Evolutionary conservation across 2,797 vertebrate genomes (phyloP).

Genomic region (Pipistrellus pygmaeus): DNA sequence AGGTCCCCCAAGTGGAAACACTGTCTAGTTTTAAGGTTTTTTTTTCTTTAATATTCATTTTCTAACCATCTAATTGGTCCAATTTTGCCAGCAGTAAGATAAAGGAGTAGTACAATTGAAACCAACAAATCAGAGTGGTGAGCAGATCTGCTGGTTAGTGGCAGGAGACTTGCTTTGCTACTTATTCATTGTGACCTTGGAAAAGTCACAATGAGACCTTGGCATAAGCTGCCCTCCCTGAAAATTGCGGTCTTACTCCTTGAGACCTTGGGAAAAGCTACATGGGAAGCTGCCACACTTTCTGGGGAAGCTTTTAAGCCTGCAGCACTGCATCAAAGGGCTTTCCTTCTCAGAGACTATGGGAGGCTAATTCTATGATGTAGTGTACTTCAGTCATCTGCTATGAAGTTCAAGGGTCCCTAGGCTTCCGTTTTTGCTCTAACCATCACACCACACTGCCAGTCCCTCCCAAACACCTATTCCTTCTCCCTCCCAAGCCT

Average conservation of each 20-base stretch:
- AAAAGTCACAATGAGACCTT: not conserved
- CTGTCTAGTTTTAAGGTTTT: not conserved
- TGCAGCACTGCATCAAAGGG: not conserved
- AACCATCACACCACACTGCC: not conserved
- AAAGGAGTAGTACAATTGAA: not conserved
- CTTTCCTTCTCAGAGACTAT: not conserved
- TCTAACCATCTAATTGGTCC: not conserved
- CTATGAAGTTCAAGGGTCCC: not conserved
- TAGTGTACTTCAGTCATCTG: not conserved
- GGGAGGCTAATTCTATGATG: not conserved
- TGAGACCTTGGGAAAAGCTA: not conserved
- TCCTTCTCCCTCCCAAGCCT: not conserved
- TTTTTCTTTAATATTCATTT: slow-evolving; percentile 43
- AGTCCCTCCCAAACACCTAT: not conserved
- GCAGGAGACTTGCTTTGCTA: not conserved
- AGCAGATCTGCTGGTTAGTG: not conserved
- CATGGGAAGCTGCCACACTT: not conserved
- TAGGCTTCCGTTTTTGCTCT: not conserved
- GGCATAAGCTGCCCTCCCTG: not conserved
- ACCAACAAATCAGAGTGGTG: not conserved
- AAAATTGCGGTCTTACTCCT: not conserved
- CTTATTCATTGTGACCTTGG: not conserved
- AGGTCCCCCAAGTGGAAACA: not conserved
- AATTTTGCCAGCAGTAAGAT: not conserved
- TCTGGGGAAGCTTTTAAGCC: not conserved